Conservation (phyloP, 1,140 invertebrate genomes). For the Leptoteleia sp. region DNA sequence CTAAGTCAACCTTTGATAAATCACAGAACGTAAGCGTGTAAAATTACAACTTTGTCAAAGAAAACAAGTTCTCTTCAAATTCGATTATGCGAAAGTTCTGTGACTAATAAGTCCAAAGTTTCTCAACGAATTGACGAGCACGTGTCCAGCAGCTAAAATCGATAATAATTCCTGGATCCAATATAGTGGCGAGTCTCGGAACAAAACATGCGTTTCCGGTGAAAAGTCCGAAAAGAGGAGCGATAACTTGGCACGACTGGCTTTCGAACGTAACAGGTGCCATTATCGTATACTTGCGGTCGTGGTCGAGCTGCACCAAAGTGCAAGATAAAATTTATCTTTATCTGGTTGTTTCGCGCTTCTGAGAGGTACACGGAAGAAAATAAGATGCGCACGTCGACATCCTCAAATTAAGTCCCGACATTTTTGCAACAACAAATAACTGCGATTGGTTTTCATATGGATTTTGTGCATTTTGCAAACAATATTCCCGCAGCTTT, state of each 20-base stretch:
- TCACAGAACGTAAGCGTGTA: no score
- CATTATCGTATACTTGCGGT: constrained; percentile 63
- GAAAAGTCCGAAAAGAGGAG: constrained; percentile 34
- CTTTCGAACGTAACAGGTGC: constrained; percentile 64
- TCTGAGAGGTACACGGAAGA: constrained; percentile 30
- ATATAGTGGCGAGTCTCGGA: neutral
- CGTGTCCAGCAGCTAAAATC: constrained; percentile 15
- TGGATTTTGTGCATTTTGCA: neutral
- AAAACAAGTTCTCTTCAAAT: no score
- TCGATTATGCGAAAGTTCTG: no score
- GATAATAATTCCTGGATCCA: constrained; percentile 13
- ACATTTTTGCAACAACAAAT: no score
- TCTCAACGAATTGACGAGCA: constrained; percentile 4
- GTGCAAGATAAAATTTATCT: no score
- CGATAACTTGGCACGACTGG: constrained; percentile 39
- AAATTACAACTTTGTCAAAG: no score
- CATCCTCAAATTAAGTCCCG: neutral
- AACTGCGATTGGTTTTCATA: neutral
- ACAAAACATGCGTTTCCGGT: constrained; percentile 24
- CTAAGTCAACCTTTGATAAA: no score
- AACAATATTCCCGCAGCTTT: no score
- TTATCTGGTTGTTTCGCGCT: no score
- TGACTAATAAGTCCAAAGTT: no score
- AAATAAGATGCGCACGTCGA: no score
- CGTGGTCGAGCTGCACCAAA: constrained; percentile 36